Evolutionary conservation across 1,140 invertebrate species (phyloP), one percentile per base, ranked within the genome.

Genomic region (Daktulosphaira vitifoliae): DNA sequence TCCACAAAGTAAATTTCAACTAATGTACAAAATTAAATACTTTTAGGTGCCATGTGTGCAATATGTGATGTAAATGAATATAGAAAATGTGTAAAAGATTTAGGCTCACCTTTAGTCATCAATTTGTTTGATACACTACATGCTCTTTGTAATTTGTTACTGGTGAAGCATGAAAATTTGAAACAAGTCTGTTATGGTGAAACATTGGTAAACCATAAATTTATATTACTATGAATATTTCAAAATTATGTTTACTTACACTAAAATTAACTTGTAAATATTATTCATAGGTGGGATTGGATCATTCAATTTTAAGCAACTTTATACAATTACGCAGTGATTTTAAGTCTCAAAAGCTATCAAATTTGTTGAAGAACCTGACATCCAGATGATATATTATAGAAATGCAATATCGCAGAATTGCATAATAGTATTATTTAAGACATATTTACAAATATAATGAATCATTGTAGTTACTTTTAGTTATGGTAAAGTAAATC

Each of bases 51-150:
- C 2, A 96, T 98, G 90, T 87, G 93, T 74, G 90, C 90, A 2
- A 96, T 99, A 68, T 98, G 92, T 78, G 96, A 99, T 80, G 89
- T 99, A 56, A 97, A 96, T 73, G 96, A 98, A 74, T 90, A 90
- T 48, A 80, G 93, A 29, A 92, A 85, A 74, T 90, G 85, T 78
- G 84, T 88, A 9, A 82, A 86, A 69, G 78, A 82, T 70, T 81
- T 91, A 71, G 80, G 85, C 65, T 81, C 89, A 29, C 80, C 85
- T 0, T 75, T 92, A 26, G 85, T 97, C 13, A 86, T 83, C 20
- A 84, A 87, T 44, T 77, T 97, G 20, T 98, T 98, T 78, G 92
- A 98, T 76, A 90, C 91, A 26, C 78, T 99, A 15, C 92, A 98
- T 75, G 90, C 94, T 8, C 80, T 99, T 6, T 96, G 93, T 73